Evolutionary conservation across 2,113 vertebrate genomes (phyloP).

Genomic region (Gadus chalcogrammus): DNA sequence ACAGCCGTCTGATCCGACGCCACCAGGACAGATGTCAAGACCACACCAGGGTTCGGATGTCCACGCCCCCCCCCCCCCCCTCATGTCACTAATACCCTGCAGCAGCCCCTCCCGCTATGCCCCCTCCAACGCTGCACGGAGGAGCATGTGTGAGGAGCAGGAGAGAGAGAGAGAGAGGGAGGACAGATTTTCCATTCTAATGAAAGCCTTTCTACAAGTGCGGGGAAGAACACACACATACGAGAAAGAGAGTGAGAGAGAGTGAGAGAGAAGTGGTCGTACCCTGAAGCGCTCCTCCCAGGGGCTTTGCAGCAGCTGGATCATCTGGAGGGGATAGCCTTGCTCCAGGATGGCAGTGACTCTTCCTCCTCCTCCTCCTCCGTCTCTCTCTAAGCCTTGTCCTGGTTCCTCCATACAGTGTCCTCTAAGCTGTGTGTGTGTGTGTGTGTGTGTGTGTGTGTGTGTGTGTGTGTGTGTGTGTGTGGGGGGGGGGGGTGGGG

Average conservation of each 20-base stretch:
- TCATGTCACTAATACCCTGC: slow-evolving; percentile 2
- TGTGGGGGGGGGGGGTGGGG: too few relatives aligned
- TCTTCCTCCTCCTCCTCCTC: slow-evolving; percentile 48
- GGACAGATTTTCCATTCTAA: neutral
- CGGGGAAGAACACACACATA: neutral
- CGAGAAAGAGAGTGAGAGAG: neutral
- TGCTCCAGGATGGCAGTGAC: slow-evolving; percentile 84
- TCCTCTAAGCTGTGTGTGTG: slow-evolving; percentile 75
- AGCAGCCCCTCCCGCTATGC: neutral
- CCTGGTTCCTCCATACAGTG: slow-evolving; percentile 73
- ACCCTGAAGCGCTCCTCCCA: slow-evolving; percentile 95
- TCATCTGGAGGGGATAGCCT: slow-evolving; percentile 88
- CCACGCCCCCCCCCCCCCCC: neutral
- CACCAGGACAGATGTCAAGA: slow-evolving; percentile 56
- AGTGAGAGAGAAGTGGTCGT: slow-evolving; percentile 48
- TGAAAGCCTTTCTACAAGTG: neutral
- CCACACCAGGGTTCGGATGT: slow-evolving; percentile 50
- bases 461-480: too few relatives aligned
- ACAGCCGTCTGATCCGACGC: slow-evolving; percentile 49
- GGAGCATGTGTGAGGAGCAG: neutral
- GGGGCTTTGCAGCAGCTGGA: slow-evolving; percentile 90
- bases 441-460: slow-evolving; percentile 4
- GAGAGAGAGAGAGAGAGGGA: neutral
- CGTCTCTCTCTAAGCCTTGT: slow-evolving; percentile 47
- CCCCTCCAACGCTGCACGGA: neutral